Evolutionary conservation across 2,113 vertebrate species (phyloP), one percentile per base, ranked within the genome.

Genomic region (Phrynosoma blainvillii): DNA sequence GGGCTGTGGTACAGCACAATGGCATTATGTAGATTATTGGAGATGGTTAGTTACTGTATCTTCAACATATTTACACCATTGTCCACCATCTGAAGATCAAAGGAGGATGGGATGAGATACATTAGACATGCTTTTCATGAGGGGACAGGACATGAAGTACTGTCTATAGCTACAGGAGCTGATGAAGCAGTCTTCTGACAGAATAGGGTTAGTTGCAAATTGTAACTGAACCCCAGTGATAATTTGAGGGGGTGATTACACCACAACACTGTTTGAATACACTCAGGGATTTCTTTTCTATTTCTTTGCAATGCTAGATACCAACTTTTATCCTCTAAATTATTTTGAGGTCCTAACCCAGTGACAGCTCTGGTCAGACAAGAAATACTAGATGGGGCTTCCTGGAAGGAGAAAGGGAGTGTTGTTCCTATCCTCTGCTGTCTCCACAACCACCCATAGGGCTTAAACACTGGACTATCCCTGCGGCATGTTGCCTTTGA

Each of bases 31-130:
- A 77, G 42, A 77, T 66, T 12, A 36, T 5, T 77, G 42, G 36
- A 87, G 40, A 66, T 20, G 1, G 10, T 47, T 66, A 73, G 54
- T 75, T 66, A 81, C 20, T 36, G 79, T 79, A 79, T 7, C n/a
- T 65, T 87, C 36, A 76, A 13, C 14, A 36, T 76, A 62, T 47
- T 79, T 54, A 42, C 32, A 62, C 18, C 54, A 62, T 5, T 85
- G 73, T 77, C 73, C 25, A 30, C 56, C 56, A 42, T 42, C 70
- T 36, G 36, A 87, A n/a, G 36, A 82, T 83, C 87, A 88, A 88
- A 88, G 73, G 87, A 88, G 62, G 73, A 66, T 82, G 59, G 59
- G 59, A 62, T 62, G 14, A 62, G 14, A 62, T 62, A 47, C 36
- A 36, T 56, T 83, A 77, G 21, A 68, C n/a, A 77, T 80, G 77